A percentile compares a stretch with the other conserved stretches of the same genome.
Conservation (phyloP, 2,113 vertebrate species). For the Pelvicachromis taeniatus region DNA sequence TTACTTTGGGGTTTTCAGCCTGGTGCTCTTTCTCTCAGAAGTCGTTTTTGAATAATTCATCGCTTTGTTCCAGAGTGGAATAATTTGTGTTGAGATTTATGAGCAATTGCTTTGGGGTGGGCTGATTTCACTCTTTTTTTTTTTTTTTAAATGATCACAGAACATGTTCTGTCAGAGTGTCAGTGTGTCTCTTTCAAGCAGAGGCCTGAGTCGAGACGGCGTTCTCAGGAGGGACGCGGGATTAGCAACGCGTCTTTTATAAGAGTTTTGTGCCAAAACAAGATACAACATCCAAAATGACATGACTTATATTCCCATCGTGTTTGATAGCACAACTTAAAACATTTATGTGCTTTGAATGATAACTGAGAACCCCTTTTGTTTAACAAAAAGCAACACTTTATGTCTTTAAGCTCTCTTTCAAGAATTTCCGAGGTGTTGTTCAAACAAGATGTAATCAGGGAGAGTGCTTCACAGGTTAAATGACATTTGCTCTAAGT, state of each 20-base stretch:
- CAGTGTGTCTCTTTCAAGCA: neutral
- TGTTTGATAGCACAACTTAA: neutral
- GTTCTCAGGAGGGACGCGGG: neutral
- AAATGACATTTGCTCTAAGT: neutral
- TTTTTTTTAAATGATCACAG: conserved; percentile 32
- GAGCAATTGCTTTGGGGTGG: conserved; percentile 42
- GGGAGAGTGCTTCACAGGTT: neutral
- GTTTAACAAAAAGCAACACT: neutral
- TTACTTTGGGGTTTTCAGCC: conserved; percentile 58
- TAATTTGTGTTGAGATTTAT: conserved; percentile 67
- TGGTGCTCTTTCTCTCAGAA: conserved; percentile 47
- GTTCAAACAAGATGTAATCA: neutral
- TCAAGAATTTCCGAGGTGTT: neutral
- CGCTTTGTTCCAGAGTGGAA: conserved; percentile 57
- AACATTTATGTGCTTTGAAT: neutral
- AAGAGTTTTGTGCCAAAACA: neutral
- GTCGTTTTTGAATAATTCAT: conserved; percentile 68
- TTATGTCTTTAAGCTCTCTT: neutral
- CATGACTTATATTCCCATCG: neutral
- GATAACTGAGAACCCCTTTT: neutral
- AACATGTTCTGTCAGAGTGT: conserved; percentile 32
- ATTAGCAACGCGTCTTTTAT: neutral
- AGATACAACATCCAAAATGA: neutral
- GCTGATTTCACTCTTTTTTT: conserved; percentile 20
- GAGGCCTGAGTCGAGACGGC: neutral